Conservation (phyloP, 2,113 vertebrate species). For the Crypturellus undulatus region DNA sequence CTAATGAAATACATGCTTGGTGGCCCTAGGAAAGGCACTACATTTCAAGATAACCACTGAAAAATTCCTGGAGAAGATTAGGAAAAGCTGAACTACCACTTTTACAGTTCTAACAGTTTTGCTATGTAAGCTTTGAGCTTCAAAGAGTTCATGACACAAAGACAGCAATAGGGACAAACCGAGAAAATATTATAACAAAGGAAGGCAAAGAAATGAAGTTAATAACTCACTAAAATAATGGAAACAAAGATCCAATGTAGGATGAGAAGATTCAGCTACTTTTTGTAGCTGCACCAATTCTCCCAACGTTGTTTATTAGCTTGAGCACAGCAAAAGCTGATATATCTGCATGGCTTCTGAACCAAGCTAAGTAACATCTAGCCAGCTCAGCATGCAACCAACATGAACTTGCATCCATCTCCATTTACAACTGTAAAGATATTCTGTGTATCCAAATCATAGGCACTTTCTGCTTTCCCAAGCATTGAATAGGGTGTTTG, state of each 20-base stretch:
- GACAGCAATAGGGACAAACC: slow-evolving; percentile 11
- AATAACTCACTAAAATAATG: background rate
- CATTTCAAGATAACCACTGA: background rate
- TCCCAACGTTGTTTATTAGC: background rate
- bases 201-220: background rate
- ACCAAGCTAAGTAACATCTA: background rate
- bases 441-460: background rate
- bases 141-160: slow-evolving; percentile 27
- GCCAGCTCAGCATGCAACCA: background rate
- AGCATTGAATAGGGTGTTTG: background rate
- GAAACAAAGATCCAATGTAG: background rate
- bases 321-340: background rate
- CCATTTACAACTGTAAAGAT: background rate
- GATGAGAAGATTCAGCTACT: background rate
- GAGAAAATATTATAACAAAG: background rate
- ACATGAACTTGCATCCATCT: background rate
- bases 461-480: background rate
- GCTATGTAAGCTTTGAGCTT: slow-evolving; percentile 29
- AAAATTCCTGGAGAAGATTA: background rate
- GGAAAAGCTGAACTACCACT: slow-evolving; percentile 28
- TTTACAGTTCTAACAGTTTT: slow-evolving; percentile 24
- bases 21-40: background rate
- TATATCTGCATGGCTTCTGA: background rate
- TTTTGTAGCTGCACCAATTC: background rate
- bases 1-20: background rate